A percentile compares a stretch with the other conserved stretches of the same genome.
phyloP scores from a whole-genome alignment of 30 jellyfish, hydroid and myxozoan genomes.

The Aurelia aurita region DNA sequence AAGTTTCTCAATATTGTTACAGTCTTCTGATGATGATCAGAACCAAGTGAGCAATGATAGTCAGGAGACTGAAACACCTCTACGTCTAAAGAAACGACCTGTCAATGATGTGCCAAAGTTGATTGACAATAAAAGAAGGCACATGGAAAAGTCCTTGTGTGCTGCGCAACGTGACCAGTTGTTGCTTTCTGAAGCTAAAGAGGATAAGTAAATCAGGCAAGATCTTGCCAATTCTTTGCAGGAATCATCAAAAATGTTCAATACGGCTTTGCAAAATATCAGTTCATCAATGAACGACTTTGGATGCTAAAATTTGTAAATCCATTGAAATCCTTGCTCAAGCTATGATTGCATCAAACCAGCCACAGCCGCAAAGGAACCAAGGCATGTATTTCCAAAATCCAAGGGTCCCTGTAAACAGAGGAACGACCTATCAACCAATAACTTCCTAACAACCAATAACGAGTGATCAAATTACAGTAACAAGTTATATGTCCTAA shows the following conservation, averaged over 20 bases:
- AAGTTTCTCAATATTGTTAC: neutral
- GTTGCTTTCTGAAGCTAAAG: slow-evolving; percentile 25
- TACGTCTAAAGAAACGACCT: too few relatives aligned
- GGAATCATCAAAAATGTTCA: slow-evolving; percentile 3
- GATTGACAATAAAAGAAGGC: slow-evolving; percentile 30
- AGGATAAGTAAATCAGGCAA: neutral
- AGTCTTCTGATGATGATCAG: slow-evolving; percentile 44
- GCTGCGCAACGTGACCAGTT: slow-evolving; percentile 31
- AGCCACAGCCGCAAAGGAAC: neutral
- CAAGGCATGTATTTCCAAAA: neutral
- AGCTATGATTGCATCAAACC: neutral
- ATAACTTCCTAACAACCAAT: too few relatives aligned
- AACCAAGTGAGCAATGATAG: neutral
- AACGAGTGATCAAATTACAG: too few relatives aligned
- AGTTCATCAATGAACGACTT: slow-evolving; percentile 7
- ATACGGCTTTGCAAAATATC: slow-evolving; percentile 7
- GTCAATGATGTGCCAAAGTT: neutral
- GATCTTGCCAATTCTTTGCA: neutral
- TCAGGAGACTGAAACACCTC: neutral
- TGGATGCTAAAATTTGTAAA: neutral
- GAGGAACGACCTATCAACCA: too few relatives aligned
- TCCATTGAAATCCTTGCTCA: neutral
- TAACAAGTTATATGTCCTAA: too few relatives aligned
- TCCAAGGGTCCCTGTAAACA: too few relatives aligned
- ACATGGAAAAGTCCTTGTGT: slow-evolving; percentile 22